Conservation (phyloP, 2,113 vertebrate species). For the Myotis brandtii region DNA sequence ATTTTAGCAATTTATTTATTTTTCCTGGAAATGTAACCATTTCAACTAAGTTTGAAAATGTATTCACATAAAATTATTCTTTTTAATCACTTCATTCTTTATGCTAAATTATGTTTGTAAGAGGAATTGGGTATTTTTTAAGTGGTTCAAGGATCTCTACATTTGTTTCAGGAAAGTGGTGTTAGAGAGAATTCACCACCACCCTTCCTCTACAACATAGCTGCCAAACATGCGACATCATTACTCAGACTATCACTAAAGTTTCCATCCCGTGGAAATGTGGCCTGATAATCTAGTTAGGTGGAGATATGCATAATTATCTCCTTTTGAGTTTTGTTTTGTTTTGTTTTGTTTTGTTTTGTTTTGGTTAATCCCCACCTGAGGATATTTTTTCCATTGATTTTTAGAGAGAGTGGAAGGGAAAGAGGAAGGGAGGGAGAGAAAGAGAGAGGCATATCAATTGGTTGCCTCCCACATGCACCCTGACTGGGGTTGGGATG, state of each 20-base stretch:
- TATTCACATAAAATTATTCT: background rate
- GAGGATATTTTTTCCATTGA: no score
- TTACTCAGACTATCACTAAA: background rate
- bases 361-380: no score
- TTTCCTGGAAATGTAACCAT: conserved; percentile 18
- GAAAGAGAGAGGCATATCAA: no score
- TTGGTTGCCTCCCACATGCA: no score
- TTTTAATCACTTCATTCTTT: conserved; percentile 12
- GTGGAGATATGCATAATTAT: background rate
- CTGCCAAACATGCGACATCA: background rate
- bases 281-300: background rate
- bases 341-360: no score
- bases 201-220: background rate
- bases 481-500: no score
- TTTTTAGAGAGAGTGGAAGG: no score
- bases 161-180: background rate
- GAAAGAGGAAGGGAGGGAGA: no score
- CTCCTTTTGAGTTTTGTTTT: background rate
- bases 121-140: background rate
- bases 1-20: background rate
- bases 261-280: background rate
- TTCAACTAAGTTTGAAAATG: conserved; percentile 33
- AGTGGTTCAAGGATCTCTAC: background rate
- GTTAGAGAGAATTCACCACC: background rate
- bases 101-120: conserved; percentile 1